A percentile compares a stretch with the other conserved stretches of the same genome.
Evolutionary conservation across 2,797 vertebrate genomes (phyloP).

Genomic region (Euphonia xanthogaster): DNA sequence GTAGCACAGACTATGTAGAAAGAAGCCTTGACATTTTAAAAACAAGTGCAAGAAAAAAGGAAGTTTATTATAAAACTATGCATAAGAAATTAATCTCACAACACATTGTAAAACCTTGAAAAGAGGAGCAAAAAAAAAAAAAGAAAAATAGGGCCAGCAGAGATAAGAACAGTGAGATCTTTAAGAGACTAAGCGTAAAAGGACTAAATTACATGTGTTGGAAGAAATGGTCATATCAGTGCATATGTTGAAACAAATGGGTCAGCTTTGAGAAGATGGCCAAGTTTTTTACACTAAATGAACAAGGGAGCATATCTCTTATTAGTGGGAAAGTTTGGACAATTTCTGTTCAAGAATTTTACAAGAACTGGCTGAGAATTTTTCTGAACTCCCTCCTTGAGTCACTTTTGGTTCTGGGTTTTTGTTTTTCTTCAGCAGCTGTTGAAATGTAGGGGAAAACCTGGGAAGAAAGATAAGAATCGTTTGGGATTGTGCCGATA

Average conservation of each 20-base stretch:
- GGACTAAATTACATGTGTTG: not conserved
- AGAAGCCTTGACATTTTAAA: not conserved
- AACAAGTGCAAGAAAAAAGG: not conserved
- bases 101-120: not conserved
- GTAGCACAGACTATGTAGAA: not conserved
- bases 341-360: not conserved
- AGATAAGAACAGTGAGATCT: not conserved
- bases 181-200: not conserved
- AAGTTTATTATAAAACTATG: not conserved
- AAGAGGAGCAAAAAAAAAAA: not conserved
- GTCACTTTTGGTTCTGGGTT: not conserved
- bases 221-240: not conserved
- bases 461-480: not conserved
- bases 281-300: not conserved
- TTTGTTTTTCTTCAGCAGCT: not conserved
- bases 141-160: not conserved
- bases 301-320: not conserved
- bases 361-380: not conserved
- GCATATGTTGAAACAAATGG: not conserved
- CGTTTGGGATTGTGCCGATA: not conserved
- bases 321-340: not conserved
- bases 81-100: not conserved
- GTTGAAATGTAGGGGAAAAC: constrained; percentile 2
- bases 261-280: not conserved
- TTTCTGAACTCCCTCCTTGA: not conserved